These are phyloP conservation scores for Phaedon cochleariae DNA, from an alignment of 2,888 invertebrate genomes.

Conservation along the genomic window DNA sequence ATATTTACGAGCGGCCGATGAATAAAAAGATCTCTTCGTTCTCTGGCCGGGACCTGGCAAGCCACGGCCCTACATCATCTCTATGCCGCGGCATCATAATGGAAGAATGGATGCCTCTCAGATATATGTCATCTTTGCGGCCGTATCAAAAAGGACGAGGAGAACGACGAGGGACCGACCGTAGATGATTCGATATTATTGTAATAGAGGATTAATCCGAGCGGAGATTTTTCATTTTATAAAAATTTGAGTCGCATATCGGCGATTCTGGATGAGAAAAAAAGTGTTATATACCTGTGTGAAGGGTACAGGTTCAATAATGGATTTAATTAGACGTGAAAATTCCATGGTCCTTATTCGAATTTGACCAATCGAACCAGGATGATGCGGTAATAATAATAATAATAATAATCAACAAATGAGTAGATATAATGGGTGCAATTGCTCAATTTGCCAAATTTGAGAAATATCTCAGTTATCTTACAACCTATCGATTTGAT, in stretches of 20 bases:
- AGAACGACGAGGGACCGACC: neutral
- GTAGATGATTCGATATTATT: neutral
- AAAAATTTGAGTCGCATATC: neutral
- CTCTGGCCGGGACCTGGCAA: neutral
- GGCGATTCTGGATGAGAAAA: neutral
- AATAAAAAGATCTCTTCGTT: constrained; percentile 48
- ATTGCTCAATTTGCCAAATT: too few relatives aligned
- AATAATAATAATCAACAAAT: too few relatives aligned
- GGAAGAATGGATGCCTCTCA: constrained; percentile 53
- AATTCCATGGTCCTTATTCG: too few relatives aligned
- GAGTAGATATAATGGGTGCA: too few relatives aligned
- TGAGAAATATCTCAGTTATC: too few relatives aligned
- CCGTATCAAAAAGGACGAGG: constrained; percentile 52
- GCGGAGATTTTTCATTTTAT: neutral
- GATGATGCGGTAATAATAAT: too few relatives aligned
- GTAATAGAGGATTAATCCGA: neutral
- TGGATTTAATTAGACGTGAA: too few relatives aligned
- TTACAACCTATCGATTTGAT: too few relatives aligned
- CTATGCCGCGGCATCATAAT: constrained; percentile 54
- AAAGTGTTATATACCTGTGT: too few relatives aligned
- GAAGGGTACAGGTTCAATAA: too few relatives aligned
- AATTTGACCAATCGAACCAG: too few relatives aligned
- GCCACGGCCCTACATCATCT: constrained; percentile 60
- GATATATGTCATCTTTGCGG: constrained; percentile 61
- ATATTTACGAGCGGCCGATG: constrained; percentile 53